Evolutionary conservation across 2,797 vertebrate species (phyloP), one percentile per base, ranked within the genome.

Genomic region (Catharus ustulatus): DNA sequence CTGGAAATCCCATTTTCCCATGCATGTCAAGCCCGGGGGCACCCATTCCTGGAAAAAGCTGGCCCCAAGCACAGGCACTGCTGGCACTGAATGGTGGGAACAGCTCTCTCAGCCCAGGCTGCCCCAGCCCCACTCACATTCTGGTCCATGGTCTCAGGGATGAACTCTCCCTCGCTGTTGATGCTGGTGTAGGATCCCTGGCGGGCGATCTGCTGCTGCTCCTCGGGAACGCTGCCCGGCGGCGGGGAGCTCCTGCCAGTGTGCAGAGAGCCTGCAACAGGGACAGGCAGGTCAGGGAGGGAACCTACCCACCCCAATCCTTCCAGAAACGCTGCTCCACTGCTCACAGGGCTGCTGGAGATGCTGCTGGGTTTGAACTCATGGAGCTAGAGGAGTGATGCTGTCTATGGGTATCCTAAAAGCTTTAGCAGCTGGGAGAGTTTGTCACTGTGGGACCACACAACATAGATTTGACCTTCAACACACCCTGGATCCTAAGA

Each of bases 171-270:
- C 93, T 99, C 99, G 5, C 99, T 99, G 97, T 99, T 98, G 96
- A 99, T 99, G 97, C 99, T 99, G 96, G 99, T 99, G 90, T 99
- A 99, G 74, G 99, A 99, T n/a, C 99, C 99, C 95, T 99, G 99
- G 34, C 99, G 98, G 15, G 98, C 99, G 1, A 99, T 99, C 97
- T 99, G 99, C 97, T 99, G 99, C 97, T 99, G 99, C 97, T 99
- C 99, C 92, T 99, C 99, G 0, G 99, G 99, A 59, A 99, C 98
- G 1, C 98, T 99, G 54, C 99, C 99, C 0, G 99, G 99, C 5
- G 99, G 99, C 0, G 99, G 99, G 4, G 99, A 99, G 43, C 98
- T 98, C 20, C 99, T 98, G 38, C 99, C 99, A 0, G 98, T 98
- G 97, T 99, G 98, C 85, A 99, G 97, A 43, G 99, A 99, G 38